Evolutionary conservation across 1,140 invertebrate genomes (phyloP), one percentile per base, ranked within the genome.

Genomic region (Nasonia giraulti): DNA sequence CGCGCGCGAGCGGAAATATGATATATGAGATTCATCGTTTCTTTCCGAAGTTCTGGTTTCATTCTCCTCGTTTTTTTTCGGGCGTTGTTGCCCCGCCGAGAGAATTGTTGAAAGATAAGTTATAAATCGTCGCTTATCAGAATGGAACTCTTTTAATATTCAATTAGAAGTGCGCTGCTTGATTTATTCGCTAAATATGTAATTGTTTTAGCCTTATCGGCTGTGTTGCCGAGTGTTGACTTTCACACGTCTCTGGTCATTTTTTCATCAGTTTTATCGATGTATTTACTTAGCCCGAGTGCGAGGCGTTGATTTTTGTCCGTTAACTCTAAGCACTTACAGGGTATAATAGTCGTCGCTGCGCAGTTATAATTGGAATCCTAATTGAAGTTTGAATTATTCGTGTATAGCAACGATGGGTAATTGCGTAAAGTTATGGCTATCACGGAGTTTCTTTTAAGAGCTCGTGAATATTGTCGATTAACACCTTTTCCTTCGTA

Each of bases 111-210:
- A 82, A 62, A 82, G 73, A 50, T 31, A 71, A 68, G 37, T 55
- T 84, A 73, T 73, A 73, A 78, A 40, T 78, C 76, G 44, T 47
- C 33, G 8, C 8, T 71, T 78, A 83, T 83, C 74, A 37, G 40
- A 47, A 11, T 79, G 10, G 6, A 77, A 69, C 40, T 78, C 27
- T 31, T 69, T 44, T 73, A 7, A 44, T 73, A 85, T 85, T 85
- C 83, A 85, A 80, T 80, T 76, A 80, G 0, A 33, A 2, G 27
- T 44, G 23, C 2, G 20, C 17, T 2, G 27, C 23, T 47, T 71
- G 73, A 85, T 77, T 75, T 80, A 68, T 75, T 66, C 77, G 69
- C 50, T 74, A 75, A 85, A 75, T 80, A 17, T 66, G 27, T 33
- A 77, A 76, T 85, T 62, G 47, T 75, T 80, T 66, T 33, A 14